A percentile compares a stretch with the other conserved stretches of the same genome.
phyloP scores from a whole-genome alignment of 2,888 invertebrate species.

The Caenorhabditis sp. region DNA sequence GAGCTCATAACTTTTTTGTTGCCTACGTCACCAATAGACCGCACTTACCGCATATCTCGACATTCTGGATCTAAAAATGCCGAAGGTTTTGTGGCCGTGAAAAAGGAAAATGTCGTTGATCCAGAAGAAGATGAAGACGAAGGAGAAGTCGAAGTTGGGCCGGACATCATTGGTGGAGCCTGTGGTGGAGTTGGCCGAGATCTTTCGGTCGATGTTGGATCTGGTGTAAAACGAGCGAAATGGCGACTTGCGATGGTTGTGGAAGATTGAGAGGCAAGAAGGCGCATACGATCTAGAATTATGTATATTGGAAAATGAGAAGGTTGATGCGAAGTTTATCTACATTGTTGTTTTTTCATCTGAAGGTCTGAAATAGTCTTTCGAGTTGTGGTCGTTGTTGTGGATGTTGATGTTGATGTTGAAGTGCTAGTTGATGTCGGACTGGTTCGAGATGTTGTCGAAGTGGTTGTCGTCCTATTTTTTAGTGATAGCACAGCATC shows the following conservation, averaged over 20 bases:
- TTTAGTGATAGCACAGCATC: slow-evolving; percentile 56
- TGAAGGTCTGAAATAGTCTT: slow-evolving; percentile 41
- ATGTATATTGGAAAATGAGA: too few relatives aligned
- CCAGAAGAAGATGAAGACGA: slow-evolving; percentile 5
- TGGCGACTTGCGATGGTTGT: slow-evolving; percentile 6
- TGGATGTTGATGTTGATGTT: slow-evolving; percentile 20
- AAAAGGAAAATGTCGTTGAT: slow-evolving; percentile 34
- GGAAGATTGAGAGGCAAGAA: slow-evolving; percentile 19
- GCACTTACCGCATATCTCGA: slow-evolving; percentile 49
- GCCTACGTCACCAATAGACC: too few relatives aligned
- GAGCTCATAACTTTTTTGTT: background rate
- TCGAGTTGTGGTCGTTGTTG: slow-evolving; percentile 20
- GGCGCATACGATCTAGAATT: slow-evolving; percentile 27
- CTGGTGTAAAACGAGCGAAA: slow-evolving; percentile 31
- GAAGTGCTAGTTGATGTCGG: slow-evolving; percentile 13
- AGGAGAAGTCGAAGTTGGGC: slow-evolving; percentile 16
- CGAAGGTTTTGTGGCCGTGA: slow-evolving; percentile 48
- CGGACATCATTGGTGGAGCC: slow-evolving; percentile 29
- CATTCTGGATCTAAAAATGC: slow-evolving; percentile 51
- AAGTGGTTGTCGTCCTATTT: slow-evolving; percentile 16
- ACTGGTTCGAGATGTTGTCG: slow-evolving; percentile 23
- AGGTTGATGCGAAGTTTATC: too few relatives aligned
- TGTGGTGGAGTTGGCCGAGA: slow-evolving; percentile 33
- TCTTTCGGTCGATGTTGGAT: slow-evolving; percentile 14
- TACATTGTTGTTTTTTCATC: slow-evolving; percentile 47